Conservation (phyloP, 2,888 invertebrate species). For the Apodemia zela region DNA sequence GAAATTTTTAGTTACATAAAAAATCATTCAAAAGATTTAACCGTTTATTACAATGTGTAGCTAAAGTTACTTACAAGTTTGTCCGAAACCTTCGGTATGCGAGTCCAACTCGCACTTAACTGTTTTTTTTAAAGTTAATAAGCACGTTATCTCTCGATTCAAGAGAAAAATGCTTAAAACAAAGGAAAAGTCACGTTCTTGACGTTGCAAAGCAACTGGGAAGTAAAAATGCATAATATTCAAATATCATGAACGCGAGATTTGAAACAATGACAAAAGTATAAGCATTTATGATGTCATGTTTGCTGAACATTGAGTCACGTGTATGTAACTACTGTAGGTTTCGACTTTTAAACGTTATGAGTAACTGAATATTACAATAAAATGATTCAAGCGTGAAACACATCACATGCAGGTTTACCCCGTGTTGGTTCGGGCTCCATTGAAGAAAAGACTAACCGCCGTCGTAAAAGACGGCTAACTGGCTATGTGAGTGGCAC, state of each 20-base stretch:
- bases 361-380: neutral
- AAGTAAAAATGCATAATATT: slow-evolving; percentile 4
- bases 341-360: neutral
- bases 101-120: too few species aligned
- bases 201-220: neutral
- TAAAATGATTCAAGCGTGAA: slow-evolving; percentile 2
- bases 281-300: slow-evolving; percentile 15
- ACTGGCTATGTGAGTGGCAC: too few species aligned
- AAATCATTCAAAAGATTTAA: too few species aligned
- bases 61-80: too few species aligned
- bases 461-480: too few species aligned
- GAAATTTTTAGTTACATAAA: too few species aligned
- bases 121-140: neutral
- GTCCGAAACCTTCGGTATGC: too few species aligned
- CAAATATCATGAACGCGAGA: neutral
- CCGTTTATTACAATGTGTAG: too few species aligned
- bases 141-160: neutral
- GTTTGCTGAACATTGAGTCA: slow-evolving; percentile 6
- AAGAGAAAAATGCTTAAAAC: neutral
- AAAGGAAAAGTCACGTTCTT: slow-evolving; percentile 9
- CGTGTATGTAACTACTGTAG: neutral
- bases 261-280: slow-evolving; percentile 13
- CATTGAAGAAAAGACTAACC: too few species aligned
- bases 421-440: too few species aligned
- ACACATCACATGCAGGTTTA: neutral